Percentiles rank a stretch among this genome's conserved stretches.
These are phyloP conservation scores for Nesoenas mayeri DNA, from an alignment of 2,113 vertebrate species.

Conservation along the genomic window DNA sequence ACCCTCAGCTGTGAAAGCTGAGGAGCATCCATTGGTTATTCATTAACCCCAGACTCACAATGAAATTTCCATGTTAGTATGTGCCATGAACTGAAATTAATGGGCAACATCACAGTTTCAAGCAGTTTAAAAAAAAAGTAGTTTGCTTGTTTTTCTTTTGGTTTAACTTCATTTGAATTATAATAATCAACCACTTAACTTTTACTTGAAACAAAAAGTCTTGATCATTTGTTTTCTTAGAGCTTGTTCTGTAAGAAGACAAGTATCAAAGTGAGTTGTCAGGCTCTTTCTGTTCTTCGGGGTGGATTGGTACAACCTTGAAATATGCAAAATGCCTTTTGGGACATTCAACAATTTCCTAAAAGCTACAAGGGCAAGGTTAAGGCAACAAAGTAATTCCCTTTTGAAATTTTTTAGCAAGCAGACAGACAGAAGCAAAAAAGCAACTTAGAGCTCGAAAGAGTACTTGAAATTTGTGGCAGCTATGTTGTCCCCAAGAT, in stretches of 20 bases:
- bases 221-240: not conserved
- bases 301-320: not conserved
- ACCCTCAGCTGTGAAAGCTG: not conserved
- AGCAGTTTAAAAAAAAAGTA: not conserved
- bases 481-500: not conserved
- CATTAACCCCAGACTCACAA: not conserved
- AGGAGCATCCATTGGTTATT: not conserved
- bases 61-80: not conserved
- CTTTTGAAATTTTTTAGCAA: not conserved
- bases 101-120: not conserved
- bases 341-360: not conserved
- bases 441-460: not conserved
- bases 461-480: not conserved
- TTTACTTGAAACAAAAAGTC: not conserved
- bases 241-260: not conserved
- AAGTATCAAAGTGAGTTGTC: not conserved
- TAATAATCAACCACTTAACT: not conserved
- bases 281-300: not conserved
- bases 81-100: not conserved
- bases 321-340: not conserved
- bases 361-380: not conserved
- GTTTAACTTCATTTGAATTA: not conserved
- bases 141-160: not conserved
- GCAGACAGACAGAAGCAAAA: not conserved
- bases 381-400: not conserved